phyloP scores from a whole-genome alignment of 2,888 invertebrate species.

The Kuschelorhynchus macadamiae region DNA sequence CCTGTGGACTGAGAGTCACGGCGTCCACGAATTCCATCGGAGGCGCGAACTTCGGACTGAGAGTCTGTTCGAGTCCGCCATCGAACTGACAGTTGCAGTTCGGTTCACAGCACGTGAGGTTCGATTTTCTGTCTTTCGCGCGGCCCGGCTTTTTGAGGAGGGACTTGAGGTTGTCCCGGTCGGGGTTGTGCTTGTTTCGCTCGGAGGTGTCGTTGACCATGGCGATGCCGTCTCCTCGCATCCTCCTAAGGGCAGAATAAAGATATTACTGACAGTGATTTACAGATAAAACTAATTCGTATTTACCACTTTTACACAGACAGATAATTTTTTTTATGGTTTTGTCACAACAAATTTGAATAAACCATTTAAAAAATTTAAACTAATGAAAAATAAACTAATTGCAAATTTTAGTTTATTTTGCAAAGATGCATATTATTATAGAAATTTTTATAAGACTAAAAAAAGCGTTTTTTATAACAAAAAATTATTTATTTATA shows the following conservation, averaged over 20 bases:
- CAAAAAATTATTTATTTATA: too few relatives aligned
- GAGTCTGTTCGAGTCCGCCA: slow-evolving; percentile 59
- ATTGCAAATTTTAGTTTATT: too few relatives aligned
- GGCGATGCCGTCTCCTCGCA: slow-evolving; percentile 53
- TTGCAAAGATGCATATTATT: too few relatives aligned
- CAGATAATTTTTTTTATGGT: too few relatives aligned
- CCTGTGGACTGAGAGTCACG: slow-evolving; percentile 90
- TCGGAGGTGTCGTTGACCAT: slow-evolving; percentile 67
- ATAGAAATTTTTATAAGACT: too few relatives aligned
- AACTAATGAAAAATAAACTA: too few relatives aligned
- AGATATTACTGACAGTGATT: too few relatives aligned
- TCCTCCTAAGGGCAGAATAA: slow-evolving; percentile 22
- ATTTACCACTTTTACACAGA: too few relatives aligned
- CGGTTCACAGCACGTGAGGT: slow-evolving; percentile 78
- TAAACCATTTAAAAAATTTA: too few relatives aligned
- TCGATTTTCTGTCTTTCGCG: slow-evolving; percentile 78
- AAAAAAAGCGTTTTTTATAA: too few relatives aligned
- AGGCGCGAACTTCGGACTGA: slow-evolving; percentile 76
- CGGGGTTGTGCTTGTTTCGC: slow-evolving; percentile 72
- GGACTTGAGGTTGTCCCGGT: slow-evolving; percentile 77
- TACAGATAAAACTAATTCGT: too few relatives aligned
- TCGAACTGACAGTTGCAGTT: slow-evolving; percentile 71
- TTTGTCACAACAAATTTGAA: too few relatives aligned
- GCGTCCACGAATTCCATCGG: slow-evolving; percentile 83
- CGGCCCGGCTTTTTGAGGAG: slow-evolving; percentile 83